Evolutionary conservation across 2,888 invertebrate genomes (phyloP).

Genomic region (Xylota segnis): DNA sequence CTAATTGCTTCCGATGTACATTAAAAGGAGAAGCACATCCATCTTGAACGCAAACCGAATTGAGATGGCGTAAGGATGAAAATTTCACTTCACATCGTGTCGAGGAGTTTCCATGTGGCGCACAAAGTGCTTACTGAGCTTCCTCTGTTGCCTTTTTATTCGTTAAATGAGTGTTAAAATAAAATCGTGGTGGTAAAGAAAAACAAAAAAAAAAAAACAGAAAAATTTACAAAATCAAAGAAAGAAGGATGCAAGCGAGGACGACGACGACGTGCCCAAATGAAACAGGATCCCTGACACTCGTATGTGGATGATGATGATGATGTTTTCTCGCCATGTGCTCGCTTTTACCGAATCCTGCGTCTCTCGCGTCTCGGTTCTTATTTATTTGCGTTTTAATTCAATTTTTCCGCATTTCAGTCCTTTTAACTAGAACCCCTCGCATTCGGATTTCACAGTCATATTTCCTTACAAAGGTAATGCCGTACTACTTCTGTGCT

Average conservation of each 20-base stretch:
- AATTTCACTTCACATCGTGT: not conserved
- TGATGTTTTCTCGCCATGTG: not conserved
- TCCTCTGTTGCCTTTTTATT: slow-evolving; percentile 53
- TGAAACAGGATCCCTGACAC: slow-evolving; percentile 20
- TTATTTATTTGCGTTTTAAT: slow-evolving; percentile 55
- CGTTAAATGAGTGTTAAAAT: slow-evolving; percentile 40
- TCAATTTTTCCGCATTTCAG: slow-evolving; percentile 52
- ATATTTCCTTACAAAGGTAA: slow-evolving; percentile 5
- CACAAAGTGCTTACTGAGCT: slow-evolving; percentile 1
- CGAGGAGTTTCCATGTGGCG: slow-evolving; percentile 20
- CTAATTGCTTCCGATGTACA: slow-evolving; percentile 72
- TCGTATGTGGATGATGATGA: too few species aligned
- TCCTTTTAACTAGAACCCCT: not conserved
- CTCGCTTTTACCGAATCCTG: not conserved
- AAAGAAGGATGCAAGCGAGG: not conserved
- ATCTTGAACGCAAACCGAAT: slow-evolving; percentile 41
- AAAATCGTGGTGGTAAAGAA: not conserved
- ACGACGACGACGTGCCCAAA: not conserved
- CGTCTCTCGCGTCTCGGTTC: not conserved
- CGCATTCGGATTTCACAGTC: slow-evolving; percentile 2
- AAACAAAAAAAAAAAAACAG: not conserved
- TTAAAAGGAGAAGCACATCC: slow-evolving; percentile 44
- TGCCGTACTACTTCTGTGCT: not conserved
- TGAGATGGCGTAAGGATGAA: slow-evolving; percentile 19
- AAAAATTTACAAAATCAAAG: slow-evolving; percentile 11